Conservation (phyloP, 2,113 vertebrate genomes). For the Benitochromis conjunctus region DNA sequence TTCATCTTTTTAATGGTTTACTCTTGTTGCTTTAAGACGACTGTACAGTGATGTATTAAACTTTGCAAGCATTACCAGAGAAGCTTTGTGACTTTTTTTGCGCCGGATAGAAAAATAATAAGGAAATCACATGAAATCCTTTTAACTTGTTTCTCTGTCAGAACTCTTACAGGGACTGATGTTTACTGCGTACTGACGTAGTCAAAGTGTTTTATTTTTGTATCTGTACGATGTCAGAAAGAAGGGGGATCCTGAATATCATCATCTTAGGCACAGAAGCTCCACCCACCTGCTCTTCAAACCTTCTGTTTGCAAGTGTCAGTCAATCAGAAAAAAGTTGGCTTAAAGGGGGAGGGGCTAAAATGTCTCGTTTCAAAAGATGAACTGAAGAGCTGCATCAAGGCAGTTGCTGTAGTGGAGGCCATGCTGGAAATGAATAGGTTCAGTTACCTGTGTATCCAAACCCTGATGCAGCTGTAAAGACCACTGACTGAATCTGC, state of each 20-base stretch:
- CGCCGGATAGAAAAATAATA: accelerated
- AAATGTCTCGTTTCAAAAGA: neutral
- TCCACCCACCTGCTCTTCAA: neutral
- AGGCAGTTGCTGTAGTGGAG: neutral
- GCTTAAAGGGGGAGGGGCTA: neutral
- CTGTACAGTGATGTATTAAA: conserved; percentile 76
- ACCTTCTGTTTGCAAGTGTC: neutral
- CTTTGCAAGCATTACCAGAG: conserved; percentile 67
- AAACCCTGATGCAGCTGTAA: neutral
- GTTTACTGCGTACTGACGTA: too few relatives aligned
- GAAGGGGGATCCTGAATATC: neutral
- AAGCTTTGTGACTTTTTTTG: conserved; percentile 9
- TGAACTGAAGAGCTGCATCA: too few relatives aligned
- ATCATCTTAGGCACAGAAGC: neutral
- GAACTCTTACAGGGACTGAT: too few relatives aligned
- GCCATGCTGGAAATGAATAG: neutral
- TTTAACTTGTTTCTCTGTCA: too few relatives aligned
- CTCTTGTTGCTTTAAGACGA: conserved; percentile 66
- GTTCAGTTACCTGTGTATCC: neutral
- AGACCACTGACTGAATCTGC: neutral
- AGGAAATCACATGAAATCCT: neutral
- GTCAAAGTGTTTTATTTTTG: too few relatives aligned
- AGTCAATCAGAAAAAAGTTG: neutral
- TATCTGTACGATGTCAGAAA: neutral
- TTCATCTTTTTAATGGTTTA: conserved; percentile 72